A percentile compares a stretch with the other conserved stretches of the same genome.
These are phyloP conservation scores for Lanius ludovicianus DNA, from an alignment of 2,113 vertebrate genomes.

Conservation along the genomic window DNA sequence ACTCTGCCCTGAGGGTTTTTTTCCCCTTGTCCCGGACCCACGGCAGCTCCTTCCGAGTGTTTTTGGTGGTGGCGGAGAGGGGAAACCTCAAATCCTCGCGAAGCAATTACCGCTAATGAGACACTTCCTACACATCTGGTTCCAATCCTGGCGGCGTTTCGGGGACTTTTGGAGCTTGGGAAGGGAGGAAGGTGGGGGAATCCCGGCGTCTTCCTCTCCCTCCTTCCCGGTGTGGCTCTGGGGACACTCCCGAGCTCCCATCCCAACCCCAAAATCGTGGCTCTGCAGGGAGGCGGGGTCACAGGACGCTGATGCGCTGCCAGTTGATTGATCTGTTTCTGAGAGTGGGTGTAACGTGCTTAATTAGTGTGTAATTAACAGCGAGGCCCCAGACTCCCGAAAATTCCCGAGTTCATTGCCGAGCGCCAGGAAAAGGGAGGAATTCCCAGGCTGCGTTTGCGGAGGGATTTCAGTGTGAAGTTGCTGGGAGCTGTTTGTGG, in stretches of 20 bases:
- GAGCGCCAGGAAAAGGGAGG: neutral
- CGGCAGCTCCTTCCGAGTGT: neutral
- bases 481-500: accelerated
- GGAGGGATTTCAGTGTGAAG: accelerated
- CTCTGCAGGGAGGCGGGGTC: neutral
- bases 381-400: neutral
- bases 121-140: slow-evolving; percentile 62
- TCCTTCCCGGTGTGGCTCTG: neutral
- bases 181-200: neutral
- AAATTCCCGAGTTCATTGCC: neutral
- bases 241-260: neutral
- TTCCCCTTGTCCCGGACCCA: neutral
- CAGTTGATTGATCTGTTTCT: neutral
- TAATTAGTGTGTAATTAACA: slow-evolving; percentile 28
- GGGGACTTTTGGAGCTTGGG: neutral
- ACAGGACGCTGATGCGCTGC: neutral
- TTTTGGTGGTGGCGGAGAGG: neutral
- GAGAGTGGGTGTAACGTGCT: neutral
- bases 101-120: slow-evolving; percentile 62
- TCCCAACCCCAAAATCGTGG: neutral
- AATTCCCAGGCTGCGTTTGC: neutral
- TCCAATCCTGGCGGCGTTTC: slow-evolving; percentile 1
- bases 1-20: neutral
- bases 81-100: slow-evolving; percentile 67
- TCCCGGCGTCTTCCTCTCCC: neutral